Percentiles rank a stretch among this genome's conserved stretches.
These are phyloP conservation scores for Plebejus melissa DNA, from an alignment of 2,888 invertebrate genomes.

Conservation along the genomic window DNA sequence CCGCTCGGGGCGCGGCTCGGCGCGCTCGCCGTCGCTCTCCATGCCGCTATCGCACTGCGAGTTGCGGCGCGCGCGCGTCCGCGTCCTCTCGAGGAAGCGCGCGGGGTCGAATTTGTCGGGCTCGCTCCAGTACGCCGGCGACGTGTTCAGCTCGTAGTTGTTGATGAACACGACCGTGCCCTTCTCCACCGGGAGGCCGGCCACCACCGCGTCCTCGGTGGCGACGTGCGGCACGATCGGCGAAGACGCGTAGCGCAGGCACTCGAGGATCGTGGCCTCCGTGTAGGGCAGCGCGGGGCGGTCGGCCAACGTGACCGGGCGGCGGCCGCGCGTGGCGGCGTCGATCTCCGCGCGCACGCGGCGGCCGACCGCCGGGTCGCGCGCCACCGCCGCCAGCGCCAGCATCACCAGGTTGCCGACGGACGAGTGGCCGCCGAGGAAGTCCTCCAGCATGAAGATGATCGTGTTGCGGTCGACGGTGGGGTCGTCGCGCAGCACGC, in stretches of 20 bases:
- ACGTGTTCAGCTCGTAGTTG: constrained; percentile 88
- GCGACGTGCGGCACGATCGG: constrained; percentile 95
- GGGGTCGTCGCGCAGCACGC: constrained; percentile 82
- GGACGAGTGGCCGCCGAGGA: constrained; percentile 92
- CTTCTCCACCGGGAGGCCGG: constrained; percentile 84
- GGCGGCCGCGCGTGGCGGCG: constrained; percentile 72
- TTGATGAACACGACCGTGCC: constrained; percentile 91
- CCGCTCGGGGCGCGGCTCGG: too few species aligned
- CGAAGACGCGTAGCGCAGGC: constrained; percentile 88
- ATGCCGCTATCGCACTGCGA: constrained; percentile 78
- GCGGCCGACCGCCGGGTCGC: constrained; percentile 81
- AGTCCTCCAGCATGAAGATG: constrained; percentile 91
- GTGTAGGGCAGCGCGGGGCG: constrained; percentile 86
- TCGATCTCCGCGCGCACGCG: constrained; percentile 86
- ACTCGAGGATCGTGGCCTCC: constrained; percentile 89
- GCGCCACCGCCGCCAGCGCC: constrained; percentile 83
- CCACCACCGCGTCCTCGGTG: constrained; percentile 85
- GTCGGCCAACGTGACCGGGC: constrained; percentile 82
- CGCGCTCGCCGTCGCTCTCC: constrained; percentile 70
- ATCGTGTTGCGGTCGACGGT: constrained; percentile 87
- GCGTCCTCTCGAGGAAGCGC: constrained; percentile 81
- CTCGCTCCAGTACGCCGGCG: constrained; percentile 84
- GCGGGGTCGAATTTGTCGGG: constrained; percentile 87
- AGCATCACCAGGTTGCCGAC: constrained; percentile 91
- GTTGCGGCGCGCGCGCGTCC: constrained; percentile 55